phyloP scores from a whole-genome alignment of 2,797 vertebrate species.

The Presbytis comata region DNA sequence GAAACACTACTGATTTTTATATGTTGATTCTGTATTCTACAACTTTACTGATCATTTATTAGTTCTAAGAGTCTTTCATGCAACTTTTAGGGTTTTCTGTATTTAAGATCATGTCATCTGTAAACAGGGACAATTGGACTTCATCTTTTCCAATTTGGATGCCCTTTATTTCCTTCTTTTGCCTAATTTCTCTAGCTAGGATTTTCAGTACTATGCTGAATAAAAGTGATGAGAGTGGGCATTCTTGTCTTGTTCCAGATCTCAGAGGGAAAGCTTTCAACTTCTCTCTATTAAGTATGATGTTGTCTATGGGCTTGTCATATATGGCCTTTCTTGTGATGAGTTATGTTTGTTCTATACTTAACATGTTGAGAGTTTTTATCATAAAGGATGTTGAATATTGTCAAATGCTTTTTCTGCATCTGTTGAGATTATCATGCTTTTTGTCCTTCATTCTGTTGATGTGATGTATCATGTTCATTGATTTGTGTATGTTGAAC shows the following conservation, averaged over 20 bases:
- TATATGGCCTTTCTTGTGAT: not conserved
- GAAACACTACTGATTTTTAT: not conserved
- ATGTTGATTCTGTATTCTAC: not conserved
- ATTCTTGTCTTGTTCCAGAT: not conserved
- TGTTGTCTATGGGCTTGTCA: not conserved
- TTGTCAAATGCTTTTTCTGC: not conserved
- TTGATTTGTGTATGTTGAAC: not conserved
- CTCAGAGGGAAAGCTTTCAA: not conserved
- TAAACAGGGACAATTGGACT: not conserved
- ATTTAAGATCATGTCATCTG: not conserved
- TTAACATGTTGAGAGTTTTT: not conserved
- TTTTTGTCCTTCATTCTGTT: not conserved
- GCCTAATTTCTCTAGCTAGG: not conserved
- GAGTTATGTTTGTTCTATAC: not conserved
- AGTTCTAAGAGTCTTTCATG: not conserved
- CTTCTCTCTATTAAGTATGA: not conserved
- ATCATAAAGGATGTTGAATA: not conserved
- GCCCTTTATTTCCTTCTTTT: not conserved
- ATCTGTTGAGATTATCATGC: not conserved
- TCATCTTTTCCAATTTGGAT: not conserved
- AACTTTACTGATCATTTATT: not conserved
- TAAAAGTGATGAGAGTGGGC: not conserved
- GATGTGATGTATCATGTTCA: not conserved
- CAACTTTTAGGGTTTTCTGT: not conserved
- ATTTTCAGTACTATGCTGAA: not conserved